phyloP scores from a whole-genome alignment of 2,113 vertebrate species.

The Pterophyllum scalare region DNA sequence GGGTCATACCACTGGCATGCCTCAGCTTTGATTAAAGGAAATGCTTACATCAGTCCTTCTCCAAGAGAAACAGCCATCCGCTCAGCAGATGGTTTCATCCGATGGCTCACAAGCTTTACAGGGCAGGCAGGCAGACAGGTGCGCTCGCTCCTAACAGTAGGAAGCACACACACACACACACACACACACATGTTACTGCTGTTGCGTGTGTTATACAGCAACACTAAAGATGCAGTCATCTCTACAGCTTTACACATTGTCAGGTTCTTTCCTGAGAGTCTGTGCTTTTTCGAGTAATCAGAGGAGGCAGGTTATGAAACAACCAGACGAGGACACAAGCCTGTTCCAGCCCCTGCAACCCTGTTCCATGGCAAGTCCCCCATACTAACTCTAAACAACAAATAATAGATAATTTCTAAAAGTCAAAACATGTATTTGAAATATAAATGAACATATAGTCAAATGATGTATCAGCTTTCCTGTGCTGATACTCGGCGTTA shows the following conservation, averaged over 20 bases:
- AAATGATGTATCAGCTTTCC: no score
- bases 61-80: constrained; percentile 53
- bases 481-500: no score
- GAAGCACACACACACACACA: background rate
- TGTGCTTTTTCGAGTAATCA: background rate
- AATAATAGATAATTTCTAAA: background rate
- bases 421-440: background rate
- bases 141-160: constrained; percentile 3
- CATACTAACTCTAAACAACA: background rate
- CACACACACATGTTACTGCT: background rate
- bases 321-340: fast-evolving
- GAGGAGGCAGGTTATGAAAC: background rate
- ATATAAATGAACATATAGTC: no score
- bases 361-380: background rate
- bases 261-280: background rate
- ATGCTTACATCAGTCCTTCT: constrained; percentile 66
- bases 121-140: constrained; percentile 48
- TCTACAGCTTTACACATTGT: background rate
- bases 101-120: constrained; percentile 22
- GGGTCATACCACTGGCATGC: constrained; percentile 49
- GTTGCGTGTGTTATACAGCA: constrained; percentile 25
- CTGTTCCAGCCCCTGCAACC: background rate
- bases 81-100: constrained; percentile 49
- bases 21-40: constrained; percentile 73
- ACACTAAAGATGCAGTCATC: constrained; percentile 2